Base-by-base conservation (phyloP, 2,113 vertebrate species). In the Aphyosemion australe region DNA sequence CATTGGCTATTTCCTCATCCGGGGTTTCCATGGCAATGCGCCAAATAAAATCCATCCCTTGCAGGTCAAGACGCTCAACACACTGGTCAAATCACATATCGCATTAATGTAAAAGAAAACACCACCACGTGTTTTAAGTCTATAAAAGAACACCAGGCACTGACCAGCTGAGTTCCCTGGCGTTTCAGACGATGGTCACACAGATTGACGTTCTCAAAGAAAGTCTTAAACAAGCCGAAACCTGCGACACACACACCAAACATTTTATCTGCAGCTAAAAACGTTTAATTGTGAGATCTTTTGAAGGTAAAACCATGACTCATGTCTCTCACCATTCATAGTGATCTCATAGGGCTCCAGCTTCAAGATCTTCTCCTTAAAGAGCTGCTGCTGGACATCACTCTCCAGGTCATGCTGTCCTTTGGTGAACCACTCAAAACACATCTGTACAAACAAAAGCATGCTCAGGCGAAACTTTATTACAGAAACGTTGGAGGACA, bases 1-100 rank as follows among this genome's bases (percentile, higher is more conserved):
- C 97, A 87, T 99, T 98, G 72, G 97, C 97, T 76, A 99, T 99
- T 90, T 99, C 97, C 91, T 99, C 97, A 89, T 99, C 96, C 19
- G 96, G 96, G 72, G 97, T 98, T 83, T 99, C 97, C 95, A 99
- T 98, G 67, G 97, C 96, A 78, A 99, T 97, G 83, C 98, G 97
- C 97, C 97, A 99, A 83, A 99, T 98, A 89, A 99, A 99, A 89
- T 99, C 97, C 97, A 99, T 98, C 80, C 97, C 97, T 71, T 95
- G 91, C 85, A 99, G 90, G 87, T 99, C 97, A 82, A 98, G 91
- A 64, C 98, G 98, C 88, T 99, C 97, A 76, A 99, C 97, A 54
- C 94, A 97, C 97, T 99, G 76, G 64, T 31, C 10, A 82, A 45
- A 72, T 4, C 39, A 61, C 0, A 32, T 46, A 2, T 58, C 21